Percentiles rank a stretch among this genome's conserved stretches.
Evolutionary conservation across 2,797 vertebrate species (phyloP).

Genomic region (Podarcis siculus): DNA sequence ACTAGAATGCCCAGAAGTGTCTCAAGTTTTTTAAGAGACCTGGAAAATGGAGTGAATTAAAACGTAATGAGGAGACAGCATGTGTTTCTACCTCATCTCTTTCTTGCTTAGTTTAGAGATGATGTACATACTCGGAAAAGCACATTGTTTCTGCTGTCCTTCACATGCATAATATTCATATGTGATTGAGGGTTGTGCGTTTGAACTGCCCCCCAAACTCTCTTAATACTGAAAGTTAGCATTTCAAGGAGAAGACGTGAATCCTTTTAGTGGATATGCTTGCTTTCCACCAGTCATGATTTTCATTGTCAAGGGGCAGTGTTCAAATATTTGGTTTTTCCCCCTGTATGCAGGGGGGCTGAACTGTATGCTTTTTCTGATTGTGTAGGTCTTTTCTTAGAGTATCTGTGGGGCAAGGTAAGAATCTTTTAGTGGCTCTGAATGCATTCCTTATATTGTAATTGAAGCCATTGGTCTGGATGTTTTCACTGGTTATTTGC

Average conservation of each 20-base stretch:
- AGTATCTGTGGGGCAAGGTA: slow-evolving; percentile 3
- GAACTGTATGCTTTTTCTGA: background rate
- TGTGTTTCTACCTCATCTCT: background rate
- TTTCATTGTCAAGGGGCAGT: background rate
- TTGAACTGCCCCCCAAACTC: background rate
- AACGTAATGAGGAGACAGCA: background rate
- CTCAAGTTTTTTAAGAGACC: background rate
- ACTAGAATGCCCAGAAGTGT: background rate
- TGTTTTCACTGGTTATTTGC: slow-evolving; percentile 53
- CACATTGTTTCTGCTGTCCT: background rate
- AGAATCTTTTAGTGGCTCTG: background rate
- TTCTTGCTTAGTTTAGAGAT: background rate
- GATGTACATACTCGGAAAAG: background rate
- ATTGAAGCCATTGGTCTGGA: slow-evolving; percentile 15
- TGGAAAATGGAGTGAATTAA: background rate
- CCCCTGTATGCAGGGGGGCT: background rate
- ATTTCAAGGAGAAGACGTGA: background rate
- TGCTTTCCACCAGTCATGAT: background rate
- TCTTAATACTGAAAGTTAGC: background rate
- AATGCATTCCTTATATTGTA: slow-evolving; percentile 25
- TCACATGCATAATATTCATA: background rate
- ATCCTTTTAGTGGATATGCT: background rate
- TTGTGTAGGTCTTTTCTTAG: background rate
- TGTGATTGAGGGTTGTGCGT: background rate
- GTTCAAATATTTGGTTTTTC: background rate